Conservation (phyloP, 2,888 invertebrate genomes). For the Morpho deidamia region DNA sequence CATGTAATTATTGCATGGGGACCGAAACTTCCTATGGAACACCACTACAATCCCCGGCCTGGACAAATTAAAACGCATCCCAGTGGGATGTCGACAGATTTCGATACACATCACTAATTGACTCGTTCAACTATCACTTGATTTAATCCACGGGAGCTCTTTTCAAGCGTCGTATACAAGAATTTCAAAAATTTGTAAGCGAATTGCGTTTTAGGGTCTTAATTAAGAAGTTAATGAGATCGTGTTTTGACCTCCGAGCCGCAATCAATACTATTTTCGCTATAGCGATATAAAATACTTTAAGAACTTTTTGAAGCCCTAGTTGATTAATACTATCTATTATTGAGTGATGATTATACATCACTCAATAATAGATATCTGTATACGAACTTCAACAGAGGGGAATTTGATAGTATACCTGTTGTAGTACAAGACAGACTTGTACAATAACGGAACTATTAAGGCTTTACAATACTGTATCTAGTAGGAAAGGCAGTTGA, state of each 20-base stretch:
- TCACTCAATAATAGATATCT: no score
- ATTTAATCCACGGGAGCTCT: conserved; percentile 25
- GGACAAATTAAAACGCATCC: conserved; percentile 47
- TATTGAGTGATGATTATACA: no score
- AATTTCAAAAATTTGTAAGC: conserved; percentile 42
- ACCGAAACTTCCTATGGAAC: conserved; percentile 48
- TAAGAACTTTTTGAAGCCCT: conserved; percentile 2
- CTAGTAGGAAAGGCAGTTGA: no score
- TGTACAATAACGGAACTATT: no score
- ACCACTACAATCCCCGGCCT: conserved; percentile 24
- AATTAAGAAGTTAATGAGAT: conserved; percentile 72
- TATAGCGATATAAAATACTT: conserved; percentile 28
- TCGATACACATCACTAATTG: conserved; percentile 56
- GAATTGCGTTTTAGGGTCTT: conserved; percentile 56
- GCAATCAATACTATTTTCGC: conserved; percentile 52
- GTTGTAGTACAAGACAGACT: no score
- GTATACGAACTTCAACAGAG: no score
- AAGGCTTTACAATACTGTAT: no score
- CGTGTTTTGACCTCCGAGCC: conserved; percentile 42
- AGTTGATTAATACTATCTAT: background rate
- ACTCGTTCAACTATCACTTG: conserved; percentile 38
- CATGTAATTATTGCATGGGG: conserved; percentile 46
- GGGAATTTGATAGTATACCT: no score
- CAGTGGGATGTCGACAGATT: conserved; percentile 43
- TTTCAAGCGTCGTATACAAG: conserved; percentile 15